Evolutionary conservation across 2,797 vertebrate genomes (phyloP).

Genomic region (Eleutherodactylus coqui): DNA sequence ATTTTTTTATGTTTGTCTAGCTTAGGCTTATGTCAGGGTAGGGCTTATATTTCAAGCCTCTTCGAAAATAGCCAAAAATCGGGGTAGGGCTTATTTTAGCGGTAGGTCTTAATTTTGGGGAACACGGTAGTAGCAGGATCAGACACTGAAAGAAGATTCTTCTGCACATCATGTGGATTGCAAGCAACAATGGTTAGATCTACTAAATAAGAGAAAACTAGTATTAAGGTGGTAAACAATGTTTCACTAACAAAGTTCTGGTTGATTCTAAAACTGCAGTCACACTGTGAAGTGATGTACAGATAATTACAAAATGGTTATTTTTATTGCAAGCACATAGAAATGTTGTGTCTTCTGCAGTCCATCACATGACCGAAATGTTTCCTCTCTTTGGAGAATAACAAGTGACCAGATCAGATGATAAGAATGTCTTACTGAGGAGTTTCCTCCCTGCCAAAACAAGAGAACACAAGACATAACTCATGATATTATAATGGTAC

Average conservation of each 20-base stretch:
- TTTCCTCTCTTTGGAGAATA: neutral
- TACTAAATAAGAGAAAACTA: neutral
- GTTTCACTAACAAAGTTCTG: neutral
- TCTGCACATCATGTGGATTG: too few species aligned
- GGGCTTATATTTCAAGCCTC: too few species aligned
- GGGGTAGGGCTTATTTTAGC: too few species aligned
- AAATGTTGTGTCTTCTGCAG: neutral
- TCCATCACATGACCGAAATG: neutral
- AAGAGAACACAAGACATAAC: neutral
- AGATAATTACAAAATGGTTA: neutral
- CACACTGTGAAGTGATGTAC: neutral
- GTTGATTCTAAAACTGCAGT: neutral
- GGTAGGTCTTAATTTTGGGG: too few species aligned
- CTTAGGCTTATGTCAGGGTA: too few species aligned
- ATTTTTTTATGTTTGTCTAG: too few species aligned
- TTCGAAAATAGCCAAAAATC: too few species aligned
- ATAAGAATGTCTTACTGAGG: constrained; percentile 12
- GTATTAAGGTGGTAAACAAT: neutral
- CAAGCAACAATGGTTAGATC: neutral
- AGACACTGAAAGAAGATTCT: neutral
- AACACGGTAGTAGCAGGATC: neutral
- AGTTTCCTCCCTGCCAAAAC: constrained; percentile 35
- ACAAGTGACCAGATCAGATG: neutral
- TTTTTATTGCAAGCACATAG: neutral
- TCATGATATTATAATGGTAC: neutral